Evolutionary conservation across 2,113 vertebrate genomes (phyloP).

Genomic region (Mus musculus): DNA sequence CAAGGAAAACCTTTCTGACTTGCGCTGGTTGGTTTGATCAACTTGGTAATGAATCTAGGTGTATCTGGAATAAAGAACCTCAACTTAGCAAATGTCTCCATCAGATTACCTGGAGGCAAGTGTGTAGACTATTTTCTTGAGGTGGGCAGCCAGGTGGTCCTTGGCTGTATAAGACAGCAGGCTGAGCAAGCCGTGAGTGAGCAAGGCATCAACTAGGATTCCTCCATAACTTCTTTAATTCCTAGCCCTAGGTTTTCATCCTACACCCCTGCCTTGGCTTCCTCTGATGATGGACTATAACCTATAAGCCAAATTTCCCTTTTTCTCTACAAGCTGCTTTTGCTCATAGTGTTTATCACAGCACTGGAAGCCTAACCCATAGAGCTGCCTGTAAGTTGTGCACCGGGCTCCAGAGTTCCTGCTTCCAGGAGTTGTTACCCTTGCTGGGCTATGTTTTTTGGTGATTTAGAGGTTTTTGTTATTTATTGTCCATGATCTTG

Average conservation of each 20-base stretch:
- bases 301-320: neutral
- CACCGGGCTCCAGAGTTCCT: neutral
- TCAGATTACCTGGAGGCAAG: neutral
- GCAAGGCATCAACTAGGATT: neutral
- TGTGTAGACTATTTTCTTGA: neutral
- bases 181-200: neutral
- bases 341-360: neutral
- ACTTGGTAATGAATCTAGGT: neutral
- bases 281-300: neutral
- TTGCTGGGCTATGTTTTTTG: neutral
- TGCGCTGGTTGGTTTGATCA: neutral
- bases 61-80: neutral
- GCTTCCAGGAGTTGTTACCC: neutral
- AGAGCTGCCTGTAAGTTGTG: neutral
- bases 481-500: neutral
- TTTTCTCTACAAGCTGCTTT: neutral
- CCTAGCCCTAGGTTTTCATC: neutral
- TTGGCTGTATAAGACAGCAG: neutral
- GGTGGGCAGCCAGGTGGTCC: neutral
- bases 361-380: neutral
- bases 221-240: neutral
- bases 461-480: neutral
- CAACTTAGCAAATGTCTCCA: neutral
- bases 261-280: neutral
- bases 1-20: neutral